Conservation (phyloP, 2,888 invertebrate genomes). For the Heliconius cydno region DNA sequence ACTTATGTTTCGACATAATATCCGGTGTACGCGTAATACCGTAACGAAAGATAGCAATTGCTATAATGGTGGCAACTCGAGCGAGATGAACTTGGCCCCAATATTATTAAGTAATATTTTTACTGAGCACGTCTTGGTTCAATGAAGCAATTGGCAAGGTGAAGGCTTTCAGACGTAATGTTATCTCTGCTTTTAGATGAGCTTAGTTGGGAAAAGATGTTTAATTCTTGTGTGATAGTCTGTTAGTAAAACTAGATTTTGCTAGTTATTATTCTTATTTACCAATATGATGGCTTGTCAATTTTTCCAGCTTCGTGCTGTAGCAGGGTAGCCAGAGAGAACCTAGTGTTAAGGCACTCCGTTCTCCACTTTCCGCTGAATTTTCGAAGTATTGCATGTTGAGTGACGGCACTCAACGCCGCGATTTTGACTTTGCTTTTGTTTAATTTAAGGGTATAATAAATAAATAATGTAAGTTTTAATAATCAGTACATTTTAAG, state of each 20-base stretch:
- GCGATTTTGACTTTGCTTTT: too few species aligned
- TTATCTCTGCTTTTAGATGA: slow-evolving; percentile 26
- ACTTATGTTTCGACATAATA: slow-evolving; percentile 40
- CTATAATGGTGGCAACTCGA: slow-evolving; percentile 47
- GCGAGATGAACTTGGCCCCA: slow-evolving; percentile 62
- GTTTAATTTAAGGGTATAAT: too few species aligned
- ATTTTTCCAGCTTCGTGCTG: neutral
- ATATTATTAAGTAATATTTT: slow-evolving; percentile 59
- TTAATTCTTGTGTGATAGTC: neutral
- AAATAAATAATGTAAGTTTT: neutral
- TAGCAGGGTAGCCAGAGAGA: too few species aligned
- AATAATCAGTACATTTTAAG: neutral
- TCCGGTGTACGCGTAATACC: slow-evolving; percentile 37
- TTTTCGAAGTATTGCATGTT: too few species aligned
- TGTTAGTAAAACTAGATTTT: neutral
- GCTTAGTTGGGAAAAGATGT: neutral
- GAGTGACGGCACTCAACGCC: too few species aligned
- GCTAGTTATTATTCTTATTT: neutral
- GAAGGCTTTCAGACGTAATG: slow-evolving; percentile 50
- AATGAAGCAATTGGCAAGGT: slow-evolving; percentile 56
- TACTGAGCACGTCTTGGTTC: slow-evolving; percentile 53
- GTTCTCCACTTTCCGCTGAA: too few species aligned
- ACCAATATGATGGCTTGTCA: neutral
- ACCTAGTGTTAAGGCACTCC: too few species aligned
- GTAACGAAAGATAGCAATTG: slow-evolving; percentile 42